phyloP scores from a whole-genome alignment of 2,888 invertebrate genomes.

The Axea sp. region DNA sequence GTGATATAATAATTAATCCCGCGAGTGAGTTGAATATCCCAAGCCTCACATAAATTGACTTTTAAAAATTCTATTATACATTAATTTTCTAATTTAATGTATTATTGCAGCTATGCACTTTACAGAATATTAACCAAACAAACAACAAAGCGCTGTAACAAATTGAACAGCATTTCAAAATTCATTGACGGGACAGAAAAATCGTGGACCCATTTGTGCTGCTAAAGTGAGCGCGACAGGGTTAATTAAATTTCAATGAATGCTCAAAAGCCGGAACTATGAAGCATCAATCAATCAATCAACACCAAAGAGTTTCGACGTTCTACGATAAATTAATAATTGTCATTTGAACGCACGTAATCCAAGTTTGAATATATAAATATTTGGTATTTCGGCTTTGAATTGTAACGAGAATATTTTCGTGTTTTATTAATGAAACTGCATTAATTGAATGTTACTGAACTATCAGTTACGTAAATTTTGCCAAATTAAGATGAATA shows the following conservation, averaged over 20 bases:
- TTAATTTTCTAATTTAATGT: constrained; percentile 19
- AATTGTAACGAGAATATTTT: not conserved
- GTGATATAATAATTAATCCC: constrained; percentile 25
- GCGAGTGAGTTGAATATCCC: constrained; percentile 1
- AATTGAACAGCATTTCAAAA: constrained; percentile 1
- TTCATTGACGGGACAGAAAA: constrained; percentile 7
- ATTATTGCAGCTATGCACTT: not conserved
- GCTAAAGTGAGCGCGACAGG: constrained; percentile 22
- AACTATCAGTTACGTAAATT: too few relatives aligned
- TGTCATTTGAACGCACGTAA: not conserved
- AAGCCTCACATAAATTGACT: constrained; percentile 1
- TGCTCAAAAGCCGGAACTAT: constrained; percentile 32
- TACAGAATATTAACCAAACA: constrained; percentile 21
- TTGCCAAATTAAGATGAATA: too few relatives aligned
- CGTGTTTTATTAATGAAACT: not conserved
- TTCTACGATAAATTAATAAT: constrained; percentile 26
- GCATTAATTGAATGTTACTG: not conserved
- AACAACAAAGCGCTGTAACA: constrained; percentile 2
- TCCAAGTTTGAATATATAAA: not conserved
- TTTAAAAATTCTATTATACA: constrained; percentile 4
- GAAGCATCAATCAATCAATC: constrained; percentile 44
- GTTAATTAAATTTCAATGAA: constrained; percentile 51
- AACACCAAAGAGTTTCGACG: constrained; percentile 13
- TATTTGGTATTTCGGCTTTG: not conserved
- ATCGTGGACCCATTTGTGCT: not conserved